Evolutionary conservation across 2,888 invertebrate genomes (phyloP), one percentile per base, ranked within the genome.

Genomic region (Meloe dianella): DNA sequence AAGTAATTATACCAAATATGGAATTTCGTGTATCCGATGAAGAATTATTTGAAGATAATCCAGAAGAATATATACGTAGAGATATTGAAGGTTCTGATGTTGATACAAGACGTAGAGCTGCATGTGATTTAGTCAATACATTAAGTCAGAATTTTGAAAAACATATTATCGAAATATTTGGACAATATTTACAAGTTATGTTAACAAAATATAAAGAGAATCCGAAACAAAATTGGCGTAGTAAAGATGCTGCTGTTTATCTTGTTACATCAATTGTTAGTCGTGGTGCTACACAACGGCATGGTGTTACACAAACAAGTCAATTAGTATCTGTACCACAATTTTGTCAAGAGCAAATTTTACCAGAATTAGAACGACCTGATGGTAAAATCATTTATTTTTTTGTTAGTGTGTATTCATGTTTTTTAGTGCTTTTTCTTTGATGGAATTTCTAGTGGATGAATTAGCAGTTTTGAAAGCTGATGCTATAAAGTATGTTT

Each of bases 61-160:
- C 99, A 0, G 97, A 99, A 79, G 99, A 99, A 84, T 98, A 96
- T 80, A 96, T 97, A 69, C 87, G 96, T 4, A 87, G 97, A 32
- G 99, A 99, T 84, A 96, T 99, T 71, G 99, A 99, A 85, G 98
- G 98, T 7, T 97, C 97, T 9, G 99, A 99, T 85, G 93, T 97
- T 69, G 98, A 98, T 83, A 99, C 99, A 0, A 87, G 99, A 61
- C 88, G 99, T 27, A 88, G 98, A 71, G 95, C 99, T 27, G 98
- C 98, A 57, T 97, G 98, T 85, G 98, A 99, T 86, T 88, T 99
- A 63, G 98, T 99, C 24, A 93, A 94, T 80, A 93, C 96, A 0
- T 86, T 99, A 1, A 94, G 95, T 24, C 88, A 90, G 75, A 92
- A 93, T 79, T 97, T 95, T 82, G 97, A 97, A 82, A 88, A 89